These are phyloP conservation scores for Oryzias melastigma DNA, from an alignment of 2,113 vertebrate species.

Conservation along the genomic window DNA sequence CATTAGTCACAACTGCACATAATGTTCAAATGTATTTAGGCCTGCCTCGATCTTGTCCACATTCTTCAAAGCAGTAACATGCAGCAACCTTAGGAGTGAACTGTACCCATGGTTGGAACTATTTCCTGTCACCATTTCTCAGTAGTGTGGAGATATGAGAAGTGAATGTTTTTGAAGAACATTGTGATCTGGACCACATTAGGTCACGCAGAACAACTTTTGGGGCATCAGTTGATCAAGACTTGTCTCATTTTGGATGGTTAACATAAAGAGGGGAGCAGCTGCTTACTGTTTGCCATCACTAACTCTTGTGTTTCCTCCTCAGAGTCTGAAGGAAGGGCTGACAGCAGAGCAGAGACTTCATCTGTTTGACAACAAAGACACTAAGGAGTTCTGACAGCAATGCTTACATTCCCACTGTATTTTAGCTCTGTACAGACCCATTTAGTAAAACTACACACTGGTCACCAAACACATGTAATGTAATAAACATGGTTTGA, in stretches of 20 bases:
- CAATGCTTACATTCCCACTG: conserved; percentile 70
- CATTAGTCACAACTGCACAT: conserved; percentile 19
- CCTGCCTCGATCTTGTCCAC: fast-evolving
- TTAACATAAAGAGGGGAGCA: too few species aligned
- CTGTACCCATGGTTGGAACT: too few species aligned
- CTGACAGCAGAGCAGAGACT: conserved; percentile 82
- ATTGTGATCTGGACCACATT: too few species aligned
- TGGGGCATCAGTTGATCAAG: too few species aligned
- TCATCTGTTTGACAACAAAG: conserved; percentile 83
- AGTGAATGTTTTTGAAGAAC: too few species aligned
- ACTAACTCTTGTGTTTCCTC: not conserved
- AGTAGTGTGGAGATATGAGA: too few species aligned
- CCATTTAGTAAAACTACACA: conserved; percentile 76
- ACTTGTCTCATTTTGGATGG: too few species aligned
- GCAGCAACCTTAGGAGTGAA: too few species aligned
- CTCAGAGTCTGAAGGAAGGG: conserved; percentile 82
- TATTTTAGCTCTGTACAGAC: conserved; percentile 76
- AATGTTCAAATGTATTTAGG: not conserved
- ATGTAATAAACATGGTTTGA: conserved; percentile 73
- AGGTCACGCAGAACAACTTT: too few species aligned
- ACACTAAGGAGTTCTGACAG: conserved; percentile 82
- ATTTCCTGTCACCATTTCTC: too few species aligned
- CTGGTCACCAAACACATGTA: conserved; percentile 74
- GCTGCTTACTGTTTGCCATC: too few species aligned
- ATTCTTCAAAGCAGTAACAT: not conserved